Conservation (phyloP, 2,888 invertebrate species). For the Liopterus haemorrhoidalis region DNA sequence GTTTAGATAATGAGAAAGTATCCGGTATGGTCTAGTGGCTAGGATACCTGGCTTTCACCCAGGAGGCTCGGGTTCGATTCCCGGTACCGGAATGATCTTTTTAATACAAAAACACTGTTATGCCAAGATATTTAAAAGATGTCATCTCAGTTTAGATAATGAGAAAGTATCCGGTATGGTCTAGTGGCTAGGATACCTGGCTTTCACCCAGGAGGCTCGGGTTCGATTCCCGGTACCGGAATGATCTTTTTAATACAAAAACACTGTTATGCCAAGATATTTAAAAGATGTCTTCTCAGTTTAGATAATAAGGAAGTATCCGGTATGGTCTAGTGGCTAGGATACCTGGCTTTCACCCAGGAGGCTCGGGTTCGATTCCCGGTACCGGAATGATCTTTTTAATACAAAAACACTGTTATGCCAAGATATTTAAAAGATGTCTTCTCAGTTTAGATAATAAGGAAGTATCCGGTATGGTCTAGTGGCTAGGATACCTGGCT, state of each 20-base stretch:
- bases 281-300: too few relatives aligned
- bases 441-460: too few relatives aligned
- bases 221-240: conserved; percentile 69
- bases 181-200: conserved; percentile 68
- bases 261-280: too few relatives aligned
- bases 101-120: too few relatives aligned
- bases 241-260: too few relatives aligned
- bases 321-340: conserved; percentile 65
- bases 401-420: too few relatives aligned
- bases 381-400: conserved; percentile 64
- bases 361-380: conserved; percentile 70
- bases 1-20: too few relatives aligned
- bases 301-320: too few relatives aligned
- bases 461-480: conserved; percentile 59
- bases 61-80: conserved; percentile 70
- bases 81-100: conserved; percentile 64
- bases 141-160: too few relatives aligned
- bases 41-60: conserved; percentile 68
- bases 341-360: conserved; percentile 68
- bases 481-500: conserved; percentile 68
- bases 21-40: conserved; percentile 64
- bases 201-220: conserved; percentile 69
- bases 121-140: too few relatives aligned
- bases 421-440: too few relatives aligned
- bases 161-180: conserved; percentile 58